A percentile compares a stretch with the other conserved stretches of the same genome.
Evolutionary conservation across 2,113 vertebrate species (phyloP).

Genomic region (Alces alces): DNA sequence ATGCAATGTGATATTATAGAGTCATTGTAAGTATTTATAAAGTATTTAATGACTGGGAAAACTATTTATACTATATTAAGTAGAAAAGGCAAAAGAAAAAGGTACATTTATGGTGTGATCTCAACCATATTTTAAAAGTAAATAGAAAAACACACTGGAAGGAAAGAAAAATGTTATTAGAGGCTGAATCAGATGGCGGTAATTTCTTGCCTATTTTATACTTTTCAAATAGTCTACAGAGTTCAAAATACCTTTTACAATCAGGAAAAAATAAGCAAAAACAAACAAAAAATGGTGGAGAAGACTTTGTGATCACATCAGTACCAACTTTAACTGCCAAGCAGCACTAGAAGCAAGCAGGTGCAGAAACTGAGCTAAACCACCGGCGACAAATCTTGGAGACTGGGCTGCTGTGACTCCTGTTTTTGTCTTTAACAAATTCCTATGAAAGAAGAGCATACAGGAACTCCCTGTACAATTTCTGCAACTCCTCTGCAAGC

Average conservation of each 20-base stretch:
- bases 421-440: background rate
- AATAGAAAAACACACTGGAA: background rate
- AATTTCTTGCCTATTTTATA: background rate
- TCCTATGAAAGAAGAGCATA: background rate
- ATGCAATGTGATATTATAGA: slow-evolving; percentile 24
- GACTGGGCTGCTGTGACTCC: background rate
- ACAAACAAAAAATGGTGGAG: background rate
- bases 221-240: background rate
- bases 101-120: background rate
- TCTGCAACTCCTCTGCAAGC: background rate
- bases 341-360: background rate
- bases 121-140: slow-evolving; percentile 1
- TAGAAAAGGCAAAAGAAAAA: slow-evolving; percentile 23
- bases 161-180: slow-evolving; percentile 3
- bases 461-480: background rate
- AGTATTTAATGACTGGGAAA: slow-evolving; percentile 41
- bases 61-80: background rate
- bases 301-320: background rate
- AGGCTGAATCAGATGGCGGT: background rate
- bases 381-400: background rate
- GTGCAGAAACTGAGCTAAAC: background rate
- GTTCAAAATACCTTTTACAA: background rate
- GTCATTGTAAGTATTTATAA: slow-evolving; percentile 15
- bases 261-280: background rate
- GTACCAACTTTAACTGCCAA: background rate